Conservation (phyloP, 2,113 vertebrate species). For the Riparia riparia region DNA sequence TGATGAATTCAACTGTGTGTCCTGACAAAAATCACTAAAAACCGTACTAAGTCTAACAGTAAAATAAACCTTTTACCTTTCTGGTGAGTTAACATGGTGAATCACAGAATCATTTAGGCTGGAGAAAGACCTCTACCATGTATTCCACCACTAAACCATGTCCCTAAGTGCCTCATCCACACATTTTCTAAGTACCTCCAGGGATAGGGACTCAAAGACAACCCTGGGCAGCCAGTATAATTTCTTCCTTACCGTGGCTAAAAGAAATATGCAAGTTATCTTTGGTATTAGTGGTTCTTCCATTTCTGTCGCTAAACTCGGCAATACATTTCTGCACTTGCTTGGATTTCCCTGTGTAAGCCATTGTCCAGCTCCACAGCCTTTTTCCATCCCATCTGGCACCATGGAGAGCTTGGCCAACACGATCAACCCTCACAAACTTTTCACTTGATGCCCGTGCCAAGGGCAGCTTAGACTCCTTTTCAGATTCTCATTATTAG, state of each 20-base stretch:
- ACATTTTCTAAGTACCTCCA: neutral
- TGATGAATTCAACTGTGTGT: neutral
- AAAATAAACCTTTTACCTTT: neutral
- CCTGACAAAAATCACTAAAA: neutral
- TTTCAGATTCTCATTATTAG: neutral
- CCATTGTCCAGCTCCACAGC: neutral
- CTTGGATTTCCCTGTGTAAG: neutral
- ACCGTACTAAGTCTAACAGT: neutral
- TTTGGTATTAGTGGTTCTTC: rapidly evolving
- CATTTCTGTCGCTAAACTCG: neutral
- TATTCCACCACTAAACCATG: neutral
- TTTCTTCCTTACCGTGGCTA: neutral
- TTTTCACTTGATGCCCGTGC: neutral
- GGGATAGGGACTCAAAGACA: too few species aligned
- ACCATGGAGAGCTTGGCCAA: rapidly evolving
- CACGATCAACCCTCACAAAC: rapidly evolving
- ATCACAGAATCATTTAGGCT: neutral
- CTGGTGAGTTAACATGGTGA: neutral
- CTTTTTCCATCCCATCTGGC: neutral
- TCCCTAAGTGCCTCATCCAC: neutral
- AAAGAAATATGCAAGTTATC: neutral
- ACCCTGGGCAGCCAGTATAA: neutral
- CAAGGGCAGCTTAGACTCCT: neutral
- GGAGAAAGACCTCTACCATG: neutral
- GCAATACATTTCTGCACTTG: neutral